Base-by-base conservation (phyloP, 2,113 vertebrate genomes). In the Tachysurus vachellii region DNA sequence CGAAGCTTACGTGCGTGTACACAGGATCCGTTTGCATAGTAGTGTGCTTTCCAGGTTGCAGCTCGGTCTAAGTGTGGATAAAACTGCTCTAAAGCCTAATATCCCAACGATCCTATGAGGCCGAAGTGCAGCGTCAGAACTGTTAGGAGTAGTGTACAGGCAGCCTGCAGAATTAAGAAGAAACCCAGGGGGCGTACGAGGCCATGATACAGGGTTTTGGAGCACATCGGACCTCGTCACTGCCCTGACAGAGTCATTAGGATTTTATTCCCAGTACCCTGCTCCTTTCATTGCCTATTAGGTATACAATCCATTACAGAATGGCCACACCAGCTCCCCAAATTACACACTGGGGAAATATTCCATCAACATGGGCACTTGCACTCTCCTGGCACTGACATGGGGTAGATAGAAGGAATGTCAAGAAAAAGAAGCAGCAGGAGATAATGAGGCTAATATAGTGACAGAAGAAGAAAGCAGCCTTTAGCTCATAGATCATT, bases 201-300 rank as follows among this genome's bases (percentile, higher is more conserved):
- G 76, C 71, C 26, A 19, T 3, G 53, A 59, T 82, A 36, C 68
- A 73, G 62, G 80, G 47, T 59, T 84, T 83, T 87, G 50, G 88
- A 7, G 23, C 76, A 87, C 87, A 59, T 36, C 64, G 82, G 87
- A 88, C 88, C 91, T 92, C 66, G 92, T 91, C 88, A 90, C 87
- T 66, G 87, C 87, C 91, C 92, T 94, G 94, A 94, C 93, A 94
- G 91, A 92, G 87, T 90, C 90, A 93, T 95, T 94, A 94, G 91
- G 89, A 93, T 95, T 92, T 91, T 92, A 90, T 93, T 93, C 92
- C 93, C 89, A 93, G 54, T 82, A 79, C 87, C 81, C 83, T 61
- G 80, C 83, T 90, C 93, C 94, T 94, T 94, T 95, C 94, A 93
- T 91, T 93, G 92, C 94, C 94, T 93, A 95, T 96, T 95, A 95